A percentile compares a stretch with the other conserved stretches of the same genome.
phyloP scores from a whole-genome alignment of 2,888 invertebrate species.

The Drosophila paranaensis region DNA sequence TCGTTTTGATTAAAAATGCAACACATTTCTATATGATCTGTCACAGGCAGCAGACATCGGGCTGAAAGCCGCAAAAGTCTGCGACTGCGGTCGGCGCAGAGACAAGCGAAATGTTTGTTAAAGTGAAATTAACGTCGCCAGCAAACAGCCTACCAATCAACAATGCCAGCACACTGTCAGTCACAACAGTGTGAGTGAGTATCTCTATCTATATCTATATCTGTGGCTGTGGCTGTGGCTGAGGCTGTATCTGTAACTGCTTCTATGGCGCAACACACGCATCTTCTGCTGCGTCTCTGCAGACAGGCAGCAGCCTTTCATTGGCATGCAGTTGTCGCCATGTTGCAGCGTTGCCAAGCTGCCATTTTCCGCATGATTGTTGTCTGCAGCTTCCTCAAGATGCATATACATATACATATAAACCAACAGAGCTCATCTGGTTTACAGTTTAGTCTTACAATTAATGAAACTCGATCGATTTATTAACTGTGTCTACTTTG shows the following conservation, averaged over 20 bases:
- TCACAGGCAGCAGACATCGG: constrained; percentile 71
- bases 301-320: constrained; percentile 55
- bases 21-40: constrained; percentile 83
- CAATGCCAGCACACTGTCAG: constrained; percentile 67
- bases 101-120: constrained; percentile 82
- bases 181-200: constrained; percentile 11
- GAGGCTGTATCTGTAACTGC: constrained; percentile 29
- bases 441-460: constrained; percentile 76
- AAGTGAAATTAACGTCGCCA: constrained; percentile 81
- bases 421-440: constrained; percentile 28
- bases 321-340: constrained; percentile 68
- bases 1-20: constrained; percentile 84
- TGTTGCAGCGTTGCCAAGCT: constrained; percentile 41
- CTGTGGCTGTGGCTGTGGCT: constrained; percentile 4
- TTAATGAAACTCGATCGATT: constrained; percentile 82
- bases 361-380: constrained; percentile 73
- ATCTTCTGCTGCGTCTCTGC: constrained; percentile 29
- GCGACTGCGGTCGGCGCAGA: constrained; percentile 37
- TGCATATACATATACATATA: constrained; percentile 1
- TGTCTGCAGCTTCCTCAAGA: constrained; percentile 61
- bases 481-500: constrained; percentile 73
- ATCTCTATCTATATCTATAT: constrained; percentile 21
- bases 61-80: constrained; percentile 70
- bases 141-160: constrained; percentile 74
- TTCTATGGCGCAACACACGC: constrained; percentile 32